These are phyloP conservation scores for Camelus dromedarius DNA, from an alignment of 2,113 vertebrate species.

Conservation along the genomic window DNA sequence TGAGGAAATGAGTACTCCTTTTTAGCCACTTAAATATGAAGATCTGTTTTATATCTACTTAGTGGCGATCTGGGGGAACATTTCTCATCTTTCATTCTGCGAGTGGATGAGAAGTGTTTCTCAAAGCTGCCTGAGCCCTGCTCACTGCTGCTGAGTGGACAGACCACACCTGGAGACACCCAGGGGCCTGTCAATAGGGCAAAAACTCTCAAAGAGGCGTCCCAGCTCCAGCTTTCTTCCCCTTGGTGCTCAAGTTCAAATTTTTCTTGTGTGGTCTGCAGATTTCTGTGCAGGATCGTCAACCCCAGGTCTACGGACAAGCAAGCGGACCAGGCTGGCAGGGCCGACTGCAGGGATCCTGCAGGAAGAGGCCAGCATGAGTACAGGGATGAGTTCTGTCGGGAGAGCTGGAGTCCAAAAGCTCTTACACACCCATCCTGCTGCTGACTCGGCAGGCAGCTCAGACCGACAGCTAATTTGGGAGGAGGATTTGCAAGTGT, in stretches of 20 bases:
- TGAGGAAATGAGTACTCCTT: not conserved
- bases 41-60: not conserved
- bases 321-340: fast-evolving
- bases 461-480: not conserved
- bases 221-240: not conserved
- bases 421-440: not conserved
- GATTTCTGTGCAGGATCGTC: not conserved
- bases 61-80: fast-evolving
- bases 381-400: not conserved
- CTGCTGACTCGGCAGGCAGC: not conserved
- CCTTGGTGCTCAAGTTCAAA: not conserved
- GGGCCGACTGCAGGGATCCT: fast-evolving
- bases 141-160: not conserved
- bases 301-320: not conserved
- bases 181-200: not conserved
- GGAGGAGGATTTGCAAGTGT: not conserved
- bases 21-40: not conserved
- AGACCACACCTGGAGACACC: too few relatives aligned
- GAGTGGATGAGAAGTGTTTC: not conserved
- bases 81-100: not conserved
- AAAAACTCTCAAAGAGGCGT: not conserved
- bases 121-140: not conserved
- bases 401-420: not conserved
- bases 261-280: not conserved
- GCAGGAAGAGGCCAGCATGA: not conserved